These are phyloP conservation scores for Dorcus hopei DNA, from an alignment of 2,888 invertebrate species.

Conservation along the genomic window DNA sequence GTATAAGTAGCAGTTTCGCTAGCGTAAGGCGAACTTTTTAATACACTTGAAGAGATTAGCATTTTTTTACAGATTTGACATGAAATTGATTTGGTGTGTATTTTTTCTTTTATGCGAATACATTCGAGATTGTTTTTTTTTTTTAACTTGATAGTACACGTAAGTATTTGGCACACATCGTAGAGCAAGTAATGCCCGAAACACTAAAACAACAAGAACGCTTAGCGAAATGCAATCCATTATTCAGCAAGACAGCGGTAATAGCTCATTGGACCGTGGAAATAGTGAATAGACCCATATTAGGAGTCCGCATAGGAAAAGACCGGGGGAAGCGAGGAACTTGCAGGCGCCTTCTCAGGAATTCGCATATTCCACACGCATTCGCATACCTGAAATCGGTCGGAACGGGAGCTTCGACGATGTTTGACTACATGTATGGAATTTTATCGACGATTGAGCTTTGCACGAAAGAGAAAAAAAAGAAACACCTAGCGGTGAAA, in stretches of 20 bases:
- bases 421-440: constrained; percentile 1
- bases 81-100: too few relatives aligned
- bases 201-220: constrained; percentile 27
- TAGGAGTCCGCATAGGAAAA: constrained; percentile 10
- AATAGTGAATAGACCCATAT: constrained; percentile 22
- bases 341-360: constrained; percentile 15
- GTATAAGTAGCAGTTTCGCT: too few relatives aligned
- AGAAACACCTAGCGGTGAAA: too few relatives aligned
- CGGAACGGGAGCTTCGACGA: constrained; percentile 1
- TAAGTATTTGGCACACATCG: neutral
- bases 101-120: too few relatives aligned
- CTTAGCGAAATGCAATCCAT: constrained; percentile 38
- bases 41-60: too few relatives aligned
- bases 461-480: too few relatives aligned
- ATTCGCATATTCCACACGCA: constrained; percentile 22
- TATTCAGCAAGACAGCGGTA: constrained; percentile 40
- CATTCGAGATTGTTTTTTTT: too few relatives aligned
- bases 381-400: constrained; percentile 20
- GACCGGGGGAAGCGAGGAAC: constrained; percentile 8
- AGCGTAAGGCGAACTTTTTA: too few relatives aligned
- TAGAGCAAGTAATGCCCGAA: constrained; percentile 24
- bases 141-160: too few relatives aligned
- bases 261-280: constrained; percentile 34
- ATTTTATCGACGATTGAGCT: neutral
- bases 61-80: too few relatives aligned